Conservation (phyloP, 2,888 invertebrate species). For the Lochmaea crataegi region DNA sequence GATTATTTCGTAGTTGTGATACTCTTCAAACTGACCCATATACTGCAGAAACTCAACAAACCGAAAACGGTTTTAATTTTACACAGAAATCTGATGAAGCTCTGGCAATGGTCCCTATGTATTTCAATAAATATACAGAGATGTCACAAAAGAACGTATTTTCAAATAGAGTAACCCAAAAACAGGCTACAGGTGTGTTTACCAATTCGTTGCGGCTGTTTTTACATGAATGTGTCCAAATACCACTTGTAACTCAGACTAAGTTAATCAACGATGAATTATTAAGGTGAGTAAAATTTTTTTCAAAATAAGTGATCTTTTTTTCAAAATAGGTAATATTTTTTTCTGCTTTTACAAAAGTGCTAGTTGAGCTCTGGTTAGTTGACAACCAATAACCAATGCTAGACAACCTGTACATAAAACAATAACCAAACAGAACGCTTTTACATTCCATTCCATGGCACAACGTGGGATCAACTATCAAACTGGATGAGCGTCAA, state of each 20-base stretch:
- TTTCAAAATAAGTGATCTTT: too few species aligned
- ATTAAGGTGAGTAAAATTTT: slow-evolving; percentile 61
- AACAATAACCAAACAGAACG: too few species aligned
- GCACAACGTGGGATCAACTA: too few species aligned
- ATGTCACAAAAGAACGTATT: slow-evolving; percentile 42
- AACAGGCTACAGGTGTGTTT: slow-evolving; percentile 63
- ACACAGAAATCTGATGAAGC: slow-evolving; percentile 11
- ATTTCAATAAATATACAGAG: slow-evolving; percentile 24
- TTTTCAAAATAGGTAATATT: too few species aligned
- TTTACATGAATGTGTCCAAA: slow-evolving; percentile 67
- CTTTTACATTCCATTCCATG: too few species aligned
- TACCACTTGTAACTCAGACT: slow-evolving; percentile 76
- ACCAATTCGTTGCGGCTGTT: slow-evolving; percentile 57
- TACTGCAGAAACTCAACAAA: slow-evolving; percentile 65
- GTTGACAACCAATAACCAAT: too few species aligned
- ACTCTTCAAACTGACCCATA: slow-evolving; percentile 46
- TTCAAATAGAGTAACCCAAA: slow-evolving; percentile 54
- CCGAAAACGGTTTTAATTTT: slow-evolving; percentile 64
- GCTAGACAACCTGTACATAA: too few species aligned
- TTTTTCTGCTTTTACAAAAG: too few species aligned
- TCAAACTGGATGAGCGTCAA: too few species aligned
- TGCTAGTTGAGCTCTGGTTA: too few species aligned
- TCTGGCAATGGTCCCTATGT: slow-evolving; percentile 30
- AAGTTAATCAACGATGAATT: slow-evolving; percentile 79
- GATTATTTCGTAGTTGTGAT: slow-evolving; percentile 48